Evolutionary conservation across 2,113 vertebrate species (phyloP), one percentile per base, ranked within the genome.

Genomic region (Heterocephalus glaber): DNA sequence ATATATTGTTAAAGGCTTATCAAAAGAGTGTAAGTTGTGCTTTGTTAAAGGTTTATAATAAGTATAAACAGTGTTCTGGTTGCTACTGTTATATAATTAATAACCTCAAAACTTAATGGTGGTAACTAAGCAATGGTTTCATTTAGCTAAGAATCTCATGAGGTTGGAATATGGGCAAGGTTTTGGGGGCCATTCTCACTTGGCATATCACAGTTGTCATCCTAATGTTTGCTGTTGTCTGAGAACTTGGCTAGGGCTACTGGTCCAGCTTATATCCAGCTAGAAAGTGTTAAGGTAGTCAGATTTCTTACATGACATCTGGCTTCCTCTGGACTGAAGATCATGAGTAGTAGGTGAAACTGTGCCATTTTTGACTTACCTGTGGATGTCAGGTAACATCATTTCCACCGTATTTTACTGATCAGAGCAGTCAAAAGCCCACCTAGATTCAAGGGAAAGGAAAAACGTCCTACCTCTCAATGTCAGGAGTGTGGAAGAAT

Each of bases 31-130:
- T 35, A 54, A 79, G 17, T 35, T 54, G 41, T 44, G 30, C 49
- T 86, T 80, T 90, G 65, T 85, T 90, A 88, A 85, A 91, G 35
- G 54, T 76, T 96, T 95, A 85, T 76, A 85, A 35, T 77, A 77
- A 95, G 1, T 70, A 12, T 47, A 63, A 87, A 13, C 41, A 52
- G 44, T 61, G 9, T 41, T 63, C 82, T 86, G 38, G 47, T 80
- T 68, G 66, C 26, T 20, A 65, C 0, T 47, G 3, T 5, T 61
- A 16, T 5, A 90, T 16, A 56, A 24, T 44, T 63, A 72, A 49
- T 35, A 81, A 7, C 17, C 22, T 38, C 19, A 7, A 41, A 74
- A 65, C 28, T 61, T 65, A 82, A 72, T 54, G 28, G 9, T 49
- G 54, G 9, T 47, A 52, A 54, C 20, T 84, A 87, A 76, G 41